phyloP scores from a whole-genome alignment of 2,113 vertebrate species.

The Megaceryle maxima region DNA sequence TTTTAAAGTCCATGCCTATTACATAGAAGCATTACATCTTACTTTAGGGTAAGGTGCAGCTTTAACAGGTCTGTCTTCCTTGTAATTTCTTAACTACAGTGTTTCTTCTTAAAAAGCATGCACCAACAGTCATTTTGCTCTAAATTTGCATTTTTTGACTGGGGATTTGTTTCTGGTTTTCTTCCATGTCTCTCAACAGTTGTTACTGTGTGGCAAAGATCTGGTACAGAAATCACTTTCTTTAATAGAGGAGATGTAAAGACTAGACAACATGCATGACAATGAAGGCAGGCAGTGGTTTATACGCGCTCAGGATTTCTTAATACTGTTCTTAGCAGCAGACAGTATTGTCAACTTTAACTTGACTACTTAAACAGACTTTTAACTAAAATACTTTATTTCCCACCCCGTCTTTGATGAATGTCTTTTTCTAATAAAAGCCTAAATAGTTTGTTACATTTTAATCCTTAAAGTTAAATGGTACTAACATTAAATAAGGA shows the following conservation, averaged over 20 bases:
- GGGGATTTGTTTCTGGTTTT: neutral
- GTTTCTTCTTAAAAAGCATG: neutral
- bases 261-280: neutral
- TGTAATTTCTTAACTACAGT: constrained; percentile 20
- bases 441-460: neutral
- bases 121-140: neutral
- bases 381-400: neutral
- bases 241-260: neutral
- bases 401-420: neutral
- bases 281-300: neutral
- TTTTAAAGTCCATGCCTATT: constrained; percentile 65
- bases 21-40: constrained; percentile 42
- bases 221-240: constrained; percentile 15
- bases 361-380: neutral
- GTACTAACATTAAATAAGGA: neutral
- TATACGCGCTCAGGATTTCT: neutral
- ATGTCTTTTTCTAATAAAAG: neutral
- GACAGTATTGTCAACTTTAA: neutral
- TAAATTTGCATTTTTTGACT: constrained; percentile 37
- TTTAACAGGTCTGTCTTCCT: constrained; percentile 44
- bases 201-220: neutral
- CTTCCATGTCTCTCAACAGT: neutral
- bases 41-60: neutral
- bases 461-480: neutral
- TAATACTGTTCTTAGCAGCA: neutral